phyloP scores from a whole-genome alignment of 2,888 invertebrate species.

The Rhagonycha fulva region DNA sequence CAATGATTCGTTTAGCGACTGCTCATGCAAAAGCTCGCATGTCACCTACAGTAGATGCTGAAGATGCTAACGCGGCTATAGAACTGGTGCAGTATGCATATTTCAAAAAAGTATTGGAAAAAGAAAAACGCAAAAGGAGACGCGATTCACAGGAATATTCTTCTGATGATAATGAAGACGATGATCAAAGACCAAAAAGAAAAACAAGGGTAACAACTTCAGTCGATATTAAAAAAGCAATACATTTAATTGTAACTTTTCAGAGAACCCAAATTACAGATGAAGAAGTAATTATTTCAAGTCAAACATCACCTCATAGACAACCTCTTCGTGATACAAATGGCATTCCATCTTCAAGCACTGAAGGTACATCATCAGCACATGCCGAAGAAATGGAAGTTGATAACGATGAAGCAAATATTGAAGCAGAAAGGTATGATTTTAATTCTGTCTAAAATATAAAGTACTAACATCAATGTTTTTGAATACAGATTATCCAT shows the following conservation, averaged over 20 bases:
- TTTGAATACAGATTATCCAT: slow-evolving; percentile 57
- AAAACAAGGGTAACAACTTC: slow-evolving; percentile 52
- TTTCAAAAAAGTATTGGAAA: slow-evolving; percentile 90
- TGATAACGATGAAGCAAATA: slow-evolving; percentile 34
- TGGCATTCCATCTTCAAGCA: not conserved
- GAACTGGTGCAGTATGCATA: slow-evolving; percentile 94
- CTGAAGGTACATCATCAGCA: not conserved
- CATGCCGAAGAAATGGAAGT: slow-evolving; percentile 37
- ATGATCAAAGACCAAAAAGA: slow-evolving; percentile 51
- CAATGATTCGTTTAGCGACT: slow-evolving; percentile 94
- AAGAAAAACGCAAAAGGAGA: slow-evolving; percentile 73
- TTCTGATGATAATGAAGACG: slow-evolving; percentile 54
- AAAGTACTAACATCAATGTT: slow-evolving; percentile 10
- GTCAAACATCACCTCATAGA: slow-evolving; percentile 3
- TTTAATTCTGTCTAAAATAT: not conserved
- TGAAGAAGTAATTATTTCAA: not conserved
- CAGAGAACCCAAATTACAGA: not conserved
- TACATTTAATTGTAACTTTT: not conserved
- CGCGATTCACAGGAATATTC: slow-evolving; percentile 57
- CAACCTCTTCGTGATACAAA: not conserved
- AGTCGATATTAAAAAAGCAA: not conserved
- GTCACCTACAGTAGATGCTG: slow-evolving; percentile 78
- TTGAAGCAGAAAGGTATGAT: slow-evolving; percentile 31
- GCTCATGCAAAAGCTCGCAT: slow-evolving; percentile 96
- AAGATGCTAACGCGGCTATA: slow-evolving; percentile 90